phyloP scores from a whole-genome alignment of 2,888 invertebrate species.

The Anagyrus pseudococci region DNA sequence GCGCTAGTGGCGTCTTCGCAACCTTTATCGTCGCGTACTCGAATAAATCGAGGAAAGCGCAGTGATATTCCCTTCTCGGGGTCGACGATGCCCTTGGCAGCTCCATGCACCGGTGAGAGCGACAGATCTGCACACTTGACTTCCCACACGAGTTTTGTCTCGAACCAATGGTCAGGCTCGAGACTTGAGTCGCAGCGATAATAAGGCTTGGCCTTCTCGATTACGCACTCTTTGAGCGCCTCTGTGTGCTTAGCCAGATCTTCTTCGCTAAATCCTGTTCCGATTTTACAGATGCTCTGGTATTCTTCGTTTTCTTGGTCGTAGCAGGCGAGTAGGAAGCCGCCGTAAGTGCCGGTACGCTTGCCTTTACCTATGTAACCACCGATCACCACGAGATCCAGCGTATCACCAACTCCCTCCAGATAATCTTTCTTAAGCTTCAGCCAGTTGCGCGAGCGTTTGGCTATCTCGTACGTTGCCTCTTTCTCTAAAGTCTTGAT shows the following conservation, averaged over 20 bases:
- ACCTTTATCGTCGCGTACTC: conserved; percentile 89
- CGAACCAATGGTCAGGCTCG: conserved; percentile 89
- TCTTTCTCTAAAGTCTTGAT: conserved; percentile 90
- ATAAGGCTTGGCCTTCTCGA: conserved; percentile 78
- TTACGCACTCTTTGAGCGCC: conserved; percentile 77
- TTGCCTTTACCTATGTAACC: conserved; percentile 93
- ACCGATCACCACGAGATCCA: conserved; percentile 95
- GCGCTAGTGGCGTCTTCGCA: conserved; percentile 92
- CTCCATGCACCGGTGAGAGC: conserved; percentile 91
- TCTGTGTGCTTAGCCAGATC: conserved; percentile 79
- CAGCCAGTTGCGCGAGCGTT: conserved; percentile 92
- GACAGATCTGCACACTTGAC: conserved; percentile 97
- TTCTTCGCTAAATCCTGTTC: conserved; percentile 95
- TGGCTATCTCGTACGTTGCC: conserved; percentile 96
- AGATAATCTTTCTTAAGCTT: conserved; percentile 98
- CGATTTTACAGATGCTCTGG: conserved; percentile 93
- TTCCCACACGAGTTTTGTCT: conserved; percentile 90
- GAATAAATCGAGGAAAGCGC: conserved; percentile 91
- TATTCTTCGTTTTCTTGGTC: conserved; percentile 89
- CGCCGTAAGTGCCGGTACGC: conserved; percentile 91
- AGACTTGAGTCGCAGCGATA: conserved; percentile 78
- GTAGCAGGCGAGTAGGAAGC: conserved; percentile 93
- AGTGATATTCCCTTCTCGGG: conserved; percentile 92
- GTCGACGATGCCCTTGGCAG: conserved; percentile 86
- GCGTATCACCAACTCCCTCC: conserved; percentile 93